Conservation (phyloP, 2,797 vertebrate species). For the Pseudomugil gertrudae region DNA sequence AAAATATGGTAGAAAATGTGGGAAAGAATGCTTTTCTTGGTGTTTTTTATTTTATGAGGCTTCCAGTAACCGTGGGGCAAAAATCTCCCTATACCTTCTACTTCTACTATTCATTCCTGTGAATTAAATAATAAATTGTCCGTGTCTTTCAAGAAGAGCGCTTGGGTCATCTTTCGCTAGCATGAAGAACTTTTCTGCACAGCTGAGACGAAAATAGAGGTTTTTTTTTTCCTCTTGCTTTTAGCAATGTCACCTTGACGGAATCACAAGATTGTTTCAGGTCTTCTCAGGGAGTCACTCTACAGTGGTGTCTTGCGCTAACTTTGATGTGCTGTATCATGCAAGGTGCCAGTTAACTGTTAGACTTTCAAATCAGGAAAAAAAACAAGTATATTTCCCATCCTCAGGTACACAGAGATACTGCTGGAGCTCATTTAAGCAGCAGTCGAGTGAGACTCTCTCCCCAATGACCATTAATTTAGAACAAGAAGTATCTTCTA, state of each 20-base stretch:
- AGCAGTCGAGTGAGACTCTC: conserved; percentile 40
- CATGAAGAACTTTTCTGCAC: conserved; percentile 52
- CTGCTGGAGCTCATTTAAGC: conserved; percentile 41
- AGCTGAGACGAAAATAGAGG: conserved; percentile 41
- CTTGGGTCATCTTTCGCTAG: conserved; percentile 56
- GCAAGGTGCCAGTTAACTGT: conserved; percentile 53
- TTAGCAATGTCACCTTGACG: conserved; percentile 68
- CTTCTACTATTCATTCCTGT: conserved; percentile 40
- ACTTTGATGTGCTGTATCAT: conserved; percentile 54
- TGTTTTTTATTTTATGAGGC: conserved; percentile 74
- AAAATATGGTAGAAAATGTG: conserved; percentile 31
- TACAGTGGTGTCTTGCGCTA: conserved; percentile 18
- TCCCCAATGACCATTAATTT: conserved; percentile 62
- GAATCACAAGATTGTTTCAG: conserved; percentile 56
- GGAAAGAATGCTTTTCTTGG: conserved; percentile 42
- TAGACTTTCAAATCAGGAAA: conserved; percentile 21
- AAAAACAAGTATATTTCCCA: conserved; percentile 21
- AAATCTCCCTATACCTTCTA: conserved; percentile 41
- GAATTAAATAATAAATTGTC: conserved; percentile 75
- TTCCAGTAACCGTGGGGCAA: conserved; percentile 38
- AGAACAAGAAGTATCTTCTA: conserved; percentile 57
- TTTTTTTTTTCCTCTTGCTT: conserved; percentile 10
- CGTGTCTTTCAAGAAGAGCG: conserved; percentile 57
- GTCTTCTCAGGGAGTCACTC: conserved; percentile 38
- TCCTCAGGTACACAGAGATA: conserved; percentile 36